These are phyloP conservation scores for Colletes gigas DNA, from an alignment of 1,140 invertebrate species.

Conservation along the genomic window DNA sequence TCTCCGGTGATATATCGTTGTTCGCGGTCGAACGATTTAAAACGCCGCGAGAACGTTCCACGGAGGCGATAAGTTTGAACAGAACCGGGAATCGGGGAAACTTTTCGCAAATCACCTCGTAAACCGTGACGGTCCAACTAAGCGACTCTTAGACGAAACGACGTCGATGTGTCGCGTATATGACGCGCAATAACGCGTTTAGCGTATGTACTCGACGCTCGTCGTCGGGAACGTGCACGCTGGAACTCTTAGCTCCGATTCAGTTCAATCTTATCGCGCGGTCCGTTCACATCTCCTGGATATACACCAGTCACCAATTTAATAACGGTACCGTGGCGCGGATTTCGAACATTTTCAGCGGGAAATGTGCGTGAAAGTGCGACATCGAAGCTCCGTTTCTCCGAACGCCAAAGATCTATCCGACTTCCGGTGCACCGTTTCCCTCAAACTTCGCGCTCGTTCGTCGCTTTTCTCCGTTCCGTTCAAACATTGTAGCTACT, in stretches of 20 bases:
- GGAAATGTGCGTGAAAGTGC: slow-evolving; percentile 31
- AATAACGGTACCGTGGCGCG: slow-evolving; percentile 13
- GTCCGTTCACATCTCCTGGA: slow-evolving; percentile 45
- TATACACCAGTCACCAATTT: slow-evolving; percentile 24
- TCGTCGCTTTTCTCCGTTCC: too few relatives aligned
- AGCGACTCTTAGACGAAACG: neutral
- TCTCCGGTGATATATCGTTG: too few relatives aligned
- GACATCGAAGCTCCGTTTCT: neutral
- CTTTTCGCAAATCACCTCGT: neutral
- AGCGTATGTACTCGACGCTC: neutral
- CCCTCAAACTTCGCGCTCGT: neutral
- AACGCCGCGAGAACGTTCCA: too few relatives aligned
- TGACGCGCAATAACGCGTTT: slow-evolving; percentile 10
- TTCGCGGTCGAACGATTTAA: too few relatives aligned
- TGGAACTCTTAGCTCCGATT: slow-evolving; percentile 28
- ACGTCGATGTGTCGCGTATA: neutral
- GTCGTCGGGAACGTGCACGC: slow-evolving; percentile 31
- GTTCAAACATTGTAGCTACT: too few relatives aligned
- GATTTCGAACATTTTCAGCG: neutral
- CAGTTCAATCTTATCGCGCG: slow-evolving; percentile 56
- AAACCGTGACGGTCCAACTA: neutral
- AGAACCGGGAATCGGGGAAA: neutral
- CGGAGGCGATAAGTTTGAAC: neutral
- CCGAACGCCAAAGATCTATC: too few relatives aligned
- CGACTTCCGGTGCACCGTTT: neutral